phyloP scores from a whole-genome alignment of 2,888 invertebrate species.

The Drosophila ustulata region DNA sequence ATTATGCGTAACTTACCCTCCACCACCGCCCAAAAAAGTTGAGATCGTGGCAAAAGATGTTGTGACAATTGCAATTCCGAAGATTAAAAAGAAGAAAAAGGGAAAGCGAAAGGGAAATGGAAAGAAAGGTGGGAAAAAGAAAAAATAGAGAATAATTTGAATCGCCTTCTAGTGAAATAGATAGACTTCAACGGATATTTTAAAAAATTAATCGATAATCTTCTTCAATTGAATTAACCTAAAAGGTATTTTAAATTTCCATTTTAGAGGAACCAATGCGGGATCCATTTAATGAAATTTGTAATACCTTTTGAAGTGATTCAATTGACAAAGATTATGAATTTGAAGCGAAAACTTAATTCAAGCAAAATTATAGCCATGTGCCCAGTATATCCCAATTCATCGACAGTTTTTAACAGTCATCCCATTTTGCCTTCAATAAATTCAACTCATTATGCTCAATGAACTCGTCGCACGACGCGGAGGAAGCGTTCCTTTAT shows the following conservation, averaged over 20 bases:
- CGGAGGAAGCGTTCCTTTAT: background rate
- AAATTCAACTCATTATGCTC: background rate
- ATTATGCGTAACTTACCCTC: conserved; percentile 15
- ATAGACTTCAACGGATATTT: background rate
- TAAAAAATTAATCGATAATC: background rate
- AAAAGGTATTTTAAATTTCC: conserved; percentile 6
- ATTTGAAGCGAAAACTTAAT: background rate
- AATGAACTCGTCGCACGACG: background rate
- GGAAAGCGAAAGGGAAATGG: background rate
- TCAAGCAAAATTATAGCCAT: background rate
- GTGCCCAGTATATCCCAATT: too few relatives aligned
- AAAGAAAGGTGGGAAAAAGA: conserved; percentile 4
- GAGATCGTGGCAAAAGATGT: background rate
- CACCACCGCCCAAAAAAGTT: background rate
- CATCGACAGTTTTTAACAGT: too few relatives aligned
- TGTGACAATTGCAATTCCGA: background rate
- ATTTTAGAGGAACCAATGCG: background rate
- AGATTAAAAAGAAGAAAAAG: conserved; percentile 17
- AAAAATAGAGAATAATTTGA: background rate
- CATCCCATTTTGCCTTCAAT: background rate
- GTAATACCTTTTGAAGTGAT: conserved; percentile 21
- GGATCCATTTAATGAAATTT: background rate
- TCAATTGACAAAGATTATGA: background rate
- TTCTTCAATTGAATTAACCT: conserved; percentile 1
- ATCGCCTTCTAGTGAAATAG: too few relatives aligned